Conservation (phyloP, 92 coral and sea anemone genomes). For the Palythoa grandis region DNA sequence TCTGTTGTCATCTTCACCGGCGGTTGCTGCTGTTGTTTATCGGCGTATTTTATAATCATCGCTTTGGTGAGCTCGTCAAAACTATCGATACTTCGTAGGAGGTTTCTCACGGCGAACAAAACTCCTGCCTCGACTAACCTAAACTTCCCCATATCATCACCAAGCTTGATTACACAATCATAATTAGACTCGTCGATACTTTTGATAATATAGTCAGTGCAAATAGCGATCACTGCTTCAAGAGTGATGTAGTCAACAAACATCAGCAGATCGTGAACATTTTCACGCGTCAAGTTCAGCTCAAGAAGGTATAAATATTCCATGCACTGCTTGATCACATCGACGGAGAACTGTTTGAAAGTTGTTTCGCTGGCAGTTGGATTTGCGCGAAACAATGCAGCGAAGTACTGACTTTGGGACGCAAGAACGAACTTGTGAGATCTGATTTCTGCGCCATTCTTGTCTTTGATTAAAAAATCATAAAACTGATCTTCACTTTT, state of each 20-base stretch:
- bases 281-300: background rate
- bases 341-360: background rate
- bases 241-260: background rate
- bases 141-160: background rate
- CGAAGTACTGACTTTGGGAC: background rate
- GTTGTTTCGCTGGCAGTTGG: background rate
- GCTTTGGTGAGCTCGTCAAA: background rate
- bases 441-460: background rate
- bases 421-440: background rate
- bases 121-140: background rate
- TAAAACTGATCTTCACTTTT: background rate
- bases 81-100: background rate
- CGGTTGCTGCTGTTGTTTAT: background rate
- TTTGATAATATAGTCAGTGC: background rate
- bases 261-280: background rate
- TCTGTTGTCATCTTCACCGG: background rate
- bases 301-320: background rate
- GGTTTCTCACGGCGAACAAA: background rate
- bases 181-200: background rate
- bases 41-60: background rate
- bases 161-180: background rate
- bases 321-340: background rate
- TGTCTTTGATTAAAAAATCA: background rate
- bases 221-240: background rate
- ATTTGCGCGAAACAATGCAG: background rate